phyloP scores from a whole-genome alignment of 1,140 invertebrate species.

The Bursaphelenchus mucronatus region DNA sequence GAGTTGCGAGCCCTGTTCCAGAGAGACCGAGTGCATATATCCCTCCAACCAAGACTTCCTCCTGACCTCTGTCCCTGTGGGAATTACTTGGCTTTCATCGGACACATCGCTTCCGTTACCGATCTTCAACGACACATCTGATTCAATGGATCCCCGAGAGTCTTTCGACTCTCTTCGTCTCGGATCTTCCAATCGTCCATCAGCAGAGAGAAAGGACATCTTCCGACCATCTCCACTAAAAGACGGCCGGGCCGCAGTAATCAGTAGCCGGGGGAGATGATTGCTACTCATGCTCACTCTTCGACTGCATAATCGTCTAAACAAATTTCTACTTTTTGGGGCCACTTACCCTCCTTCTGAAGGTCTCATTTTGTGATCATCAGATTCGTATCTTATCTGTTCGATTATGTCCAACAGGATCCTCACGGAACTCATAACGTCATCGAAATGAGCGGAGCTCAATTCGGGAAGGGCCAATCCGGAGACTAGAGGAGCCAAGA shows the following conservation, averaged over 20 bases:
- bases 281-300: constrained; percentile 52
- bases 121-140: constrained; percentile 56
- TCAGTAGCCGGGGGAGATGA: constrained; percentile 56
- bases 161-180: constrained; percentile 53
- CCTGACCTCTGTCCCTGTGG: constrained; percentile 1
- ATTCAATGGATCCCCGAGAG: constrained; percentile 49
- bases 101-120: constrained; percentile 58
- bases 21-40: constrained; percentile 49
- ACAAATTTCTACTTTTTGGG: background rate
- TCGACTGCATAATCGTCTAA: constrained; percentile 48
- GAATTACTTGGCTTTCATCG: constrained; percentile 46
- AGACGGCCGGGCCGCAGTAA: constrained; percentile 58
- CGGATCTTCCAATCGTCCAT: constrained; percentile 54
- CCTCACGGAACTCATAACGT: constrained; percentile 49
- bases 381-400: constrained; percentile 53
- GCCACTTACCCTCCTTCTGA: constrained; percentile 23
- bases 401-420: constrained; percentile 57
- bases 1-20: constrained; percentile 41
- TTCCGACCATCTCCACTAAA: constrained; percentile 49
- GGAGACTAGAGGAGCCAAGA: constrained; percentile 52
- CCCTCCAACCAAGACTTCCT: constrained; percentile 58
- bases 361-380: constrained; percentile 42
- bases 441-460: constrained; percentile 56
- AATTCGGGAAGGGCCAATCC: constrained; percentile 45
- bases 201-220: constrained; percentile 60